Conservation (phyloP, 2,113 vertebrate species). For the Myotis davidii region DNA sequence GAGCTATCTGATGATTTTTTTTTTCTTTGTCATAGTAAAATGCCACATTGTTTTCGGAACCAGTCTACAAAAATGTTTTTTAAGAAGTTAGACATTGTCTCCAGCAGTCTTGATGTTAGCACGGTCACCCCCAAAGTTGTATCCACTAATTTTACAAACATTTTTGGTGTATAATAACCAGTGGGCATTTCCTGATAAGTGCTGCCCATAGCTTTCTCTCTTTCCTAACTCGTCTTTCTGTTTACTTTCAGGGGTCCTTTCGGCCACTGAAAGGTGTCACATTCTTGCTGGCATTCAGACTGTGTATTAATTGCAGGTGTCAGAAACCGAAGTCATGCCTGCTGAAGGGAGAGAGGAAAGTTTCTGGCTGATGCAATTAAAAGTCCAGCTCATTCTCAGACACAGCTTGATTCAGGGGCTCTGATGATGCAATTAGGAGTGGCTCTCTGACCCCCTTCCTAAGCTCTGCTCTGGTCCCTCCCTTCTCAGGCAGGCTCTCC, state of each 20-base stretch:
- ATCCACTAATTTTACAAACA: background rate
- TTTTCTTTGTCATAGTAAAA: background rate
- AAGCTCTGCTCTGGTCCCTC: background rate
- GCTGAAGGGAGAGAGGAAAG: background rate
- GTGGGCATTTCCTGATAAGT: background rate
- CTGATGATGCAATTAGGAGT: background rate
- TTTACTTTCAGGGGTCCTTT: constrained; percentile 38
- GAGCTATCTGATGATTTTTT: background rate
- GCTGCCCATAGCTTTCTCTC: background rate
- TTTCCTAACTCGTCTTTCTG: constrained; percentile 7
- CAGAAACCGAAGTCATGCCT: background rate
- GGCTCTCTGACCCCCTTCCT: background rate
- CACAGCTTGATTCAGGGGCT: background rate
- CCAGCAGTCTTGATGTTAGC: background rate
- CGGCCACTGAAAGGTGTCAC: background rate
- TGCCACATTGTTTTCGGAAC: background rate
- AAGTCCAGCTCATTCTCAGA: background rate
- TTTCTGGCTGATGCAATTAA: background rate
- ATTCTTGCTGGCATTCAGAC: background rate
- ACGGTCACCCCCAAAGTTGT: background rate
- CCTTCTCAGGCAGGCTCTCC: background rate
- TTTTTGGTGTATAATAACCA: background rate
- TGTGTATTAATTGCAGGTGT: constrained; percentile 14
- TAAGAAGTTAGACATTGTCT: background rate
- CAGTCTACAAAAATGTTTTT: background rate